A percentile compares a stretch with the other conserved stretches of the same genome.
phyloP scores from a whole-genome alignment of 1,140 invertebrate species.

The Drosophila kepulauana region DNA sequence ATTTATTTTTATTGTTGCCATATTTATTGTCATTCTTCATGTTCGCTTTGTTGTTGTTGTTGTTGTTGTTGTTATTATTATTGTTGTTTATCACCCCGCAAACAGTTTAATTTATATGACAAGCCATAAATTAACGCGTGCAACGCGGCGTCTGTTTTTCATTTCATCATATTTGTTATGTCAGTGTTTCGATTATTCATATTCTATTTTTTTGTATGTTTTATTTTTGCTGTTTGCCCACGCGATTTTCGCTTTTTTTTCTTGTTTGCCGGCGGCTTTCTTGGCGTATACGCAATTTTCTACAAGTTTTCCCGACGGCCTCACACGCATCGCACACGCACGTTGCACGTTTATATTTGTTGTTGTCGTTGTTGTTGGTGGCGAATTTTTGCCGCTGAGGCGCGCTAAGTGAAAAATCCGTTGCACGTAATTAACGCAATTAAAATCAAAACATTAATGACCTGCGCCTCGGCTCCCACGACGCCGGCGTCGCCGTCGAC shows the following conservation, averaged over 20 bases:
- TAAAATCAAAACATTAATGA: conserved; percentile 85
- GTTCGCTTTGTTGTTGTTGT: background rate
- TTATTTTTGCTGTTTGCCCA: too few species aligned
- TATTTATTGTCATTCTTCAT: conserved; percentile 35
- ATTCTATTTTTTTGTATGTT: too few species aligned
- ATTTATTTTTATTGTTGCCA: conserved; percentile 34
- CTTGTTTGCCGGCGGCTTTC: background rate
- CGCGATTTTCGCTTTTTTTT: background rate
- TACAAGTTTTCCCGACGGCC: conserved; percentile 26
- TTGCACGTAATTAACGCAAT: conserved; percentile 85
- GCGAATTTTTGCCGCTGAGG: too few species aligned
- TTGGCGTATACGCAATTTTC: conserved; percentile 28
- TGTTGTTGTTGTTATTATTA: conserved; percentile 21
- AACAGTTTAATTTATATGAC: conserved; percentile 76
- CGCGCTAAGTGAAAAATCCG: conserved; percentile 78
- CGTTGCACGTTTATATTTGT: conserved; percentile 24
- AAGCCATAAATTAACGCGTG: conserved; percentile 67
- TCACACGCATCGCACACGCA: background rate
- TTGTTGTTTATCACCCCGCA: conserved; percentile 65
- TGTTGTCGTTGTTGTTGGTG: too few species aligned
- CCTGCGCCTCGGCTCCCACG: conserved; percentile 65
- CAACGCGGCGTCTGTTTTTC: conserved; percentile 30
- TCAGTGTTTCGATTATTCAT: background rate
- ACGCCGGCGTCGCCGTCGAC: conserved; percentile 25
- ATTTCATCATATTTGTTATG: conserved; percentile 13